Percentiles rank a stretch among this genome's conserved stretches.
phyloP scores from a whole-genome alignment of 2,113 vertebrate genomes.

The Seriola rivoliana region DNA sequence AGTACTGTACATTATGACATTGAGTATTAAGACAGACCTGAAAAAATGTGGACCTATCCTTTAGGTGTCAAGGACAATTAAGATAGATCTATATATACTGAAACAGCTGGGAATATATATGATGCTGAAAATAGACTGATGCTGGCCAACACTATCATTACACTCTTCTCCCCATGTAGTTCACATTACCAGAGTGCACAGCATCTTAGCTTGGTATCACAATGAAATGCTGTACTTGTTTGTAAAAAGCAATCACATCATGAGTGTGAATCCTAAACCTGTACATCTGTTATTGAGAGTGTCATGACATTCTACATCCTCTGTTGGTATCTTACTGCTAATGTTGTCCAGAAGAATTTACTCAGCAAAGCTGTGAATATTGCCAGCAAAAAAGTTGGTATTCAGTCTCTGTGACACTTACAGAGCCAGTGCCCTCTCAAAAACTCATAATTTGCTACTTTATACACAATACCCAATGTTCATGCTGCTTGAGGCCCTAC shows the following conservation, averaged over 20 bases:
- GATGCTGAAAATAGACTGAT: conserved; percentile 20
- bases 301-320: neutral
- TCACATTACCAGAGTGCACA: neutral
- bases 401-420: neutral
- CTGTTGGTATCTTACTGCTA: conserved; percentile 4
- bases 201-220: neutral
- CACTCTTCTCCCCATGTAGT: neutral
- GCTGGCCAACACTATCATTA: neutral
- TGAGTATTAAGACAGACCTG: neutral
- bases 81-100: neutral
- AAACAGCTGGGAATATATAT: conserved; percentile 8
- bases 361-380: neutral
- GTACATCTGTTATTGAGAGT: neutral
- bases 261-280: neutral
- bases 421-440: neutral
- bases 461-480: neutral
- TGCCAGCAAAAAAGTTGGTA: neutral
- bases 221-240: neutral
- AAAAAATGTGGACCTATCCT: neutral
- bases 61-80: conserved; percentile 21
- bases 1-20: neutral
- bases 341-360: conserved; percentile 7
- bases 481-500: neutral
- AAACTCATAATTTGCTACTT: neutral
- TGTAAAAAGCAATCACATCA: neutral